Conservation (phyloP, 2,113 vertebrate genomes). For the Tursiops truncatus region DNA sequence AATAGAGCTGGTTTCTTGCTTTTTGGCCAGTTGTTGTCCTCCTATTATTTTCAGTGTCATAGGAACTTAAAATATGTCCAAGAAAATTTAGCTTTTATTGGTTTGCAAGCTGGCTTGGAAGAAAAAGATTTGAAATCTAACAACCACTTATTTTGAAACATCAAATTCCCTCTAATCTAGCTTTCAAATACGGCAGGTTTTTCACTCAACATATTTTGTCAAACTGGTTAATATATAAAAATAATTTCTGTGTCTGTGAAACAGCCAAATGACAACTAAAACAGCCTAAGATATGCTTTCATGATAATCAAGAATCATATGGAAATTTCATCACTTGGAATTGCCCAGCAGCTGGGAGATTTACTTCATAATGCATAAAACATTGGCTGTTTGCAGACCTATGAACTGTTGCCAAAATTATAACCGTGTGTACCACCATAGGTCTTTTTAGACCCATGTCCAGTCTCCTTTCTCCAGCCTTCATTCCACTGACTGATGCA, state of each 20-base stretch:
- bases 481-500: neutral
- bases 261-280: conserved; percentile 22
- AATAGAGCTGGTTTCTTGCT: neutral
- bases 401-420: neutral
- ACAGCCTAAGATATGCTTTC: neutral
- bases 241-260: conserved; percentile 38
- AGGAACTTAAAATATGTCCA: conserved; percentile 1
- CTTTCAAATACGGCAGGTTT: conserved; percentile 58
- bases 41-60: neutral
- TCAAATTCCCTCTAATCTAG: conserved; percentile 18
- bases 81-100: conserved; percentile 16
- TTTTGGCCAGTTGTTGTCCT: neutral
- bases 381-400: neutral
- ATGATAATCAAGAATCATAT: neutral
- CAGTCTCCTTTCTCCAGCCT: neutral
- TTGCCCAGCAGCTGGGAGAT: neutral
- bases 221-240: conserved; percentile 38
- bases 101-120: neutral
- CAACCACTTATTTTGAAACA: conserved; percentile 33
- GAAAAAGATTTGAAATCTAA: conserved; percentile 27
- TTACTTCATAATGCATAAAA: neutral
- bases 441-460: neutral
- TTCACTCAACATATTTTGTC: conserved; percentile 48
- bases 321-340: neutral
- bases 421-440: neutral